Base-by-base conservation (phyloP, 2,113 vertebrate species). In the Paramormyrops kingsleyae region DNA sequence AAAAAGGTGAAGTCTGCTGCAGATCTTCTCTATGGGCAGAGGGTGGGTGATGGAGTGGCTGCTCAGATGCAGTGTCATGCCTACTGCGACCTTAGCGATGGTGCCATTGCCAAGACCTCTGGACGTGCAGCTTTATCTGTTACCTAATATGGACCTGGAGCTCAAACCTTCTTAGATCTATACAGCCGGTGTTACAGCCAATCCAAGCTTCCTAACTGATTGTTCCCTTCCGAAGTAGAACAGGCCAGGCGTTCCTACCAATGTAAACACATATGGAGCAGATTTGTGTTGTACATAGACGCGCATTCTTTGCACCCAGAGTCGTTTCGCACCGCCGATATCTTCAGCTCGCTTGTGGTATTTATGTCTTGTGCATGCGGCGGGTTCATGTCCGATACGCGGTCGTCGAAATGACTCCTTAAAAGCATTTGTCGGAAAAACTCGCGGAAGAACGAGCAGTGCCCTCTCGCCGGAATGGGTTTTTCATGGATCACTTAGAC, bases 211-310 rank as follows among this genome's bases (percentile, higher is more conserved):
- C 86, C 87, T 91, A 92, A 74, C 91, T 92, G 92, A 93, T 94
- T 90, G 90, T 92, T 89, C 88, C 62, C 15, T 91, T 91, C 83
- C 91, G 90, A 94, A 89, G 91, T 21, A 90, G 92, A 93, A 91
- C 93, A 93, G 92, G 90, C 91, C 91, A 59, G 89, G 90, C 91
- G 84, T 91, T 90, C 89, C 83, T 62, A 90, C 59, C 47, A 91
- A 93, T 42, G 21, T 94, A 95, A 95, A 95, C 94, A 95, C 93
- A 95, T 90, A 91, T 94, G 94, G 92, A 91, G 90, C 87, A 89
- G 90, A 93, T 94, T 93, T 95, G 91, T 90, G 89, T 92, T 87
- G 87, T 74, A 92, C 93, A 92, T 94, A 93, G 92, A 89, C 90
- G 44, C 0, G 35, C 90, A 93, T 94, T 94, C 91, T 94, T 92